phyloP scores from a whole-genome alignment of 2,797 vertebrate species.

The Cynodonichthys magdalenae region DNA sequence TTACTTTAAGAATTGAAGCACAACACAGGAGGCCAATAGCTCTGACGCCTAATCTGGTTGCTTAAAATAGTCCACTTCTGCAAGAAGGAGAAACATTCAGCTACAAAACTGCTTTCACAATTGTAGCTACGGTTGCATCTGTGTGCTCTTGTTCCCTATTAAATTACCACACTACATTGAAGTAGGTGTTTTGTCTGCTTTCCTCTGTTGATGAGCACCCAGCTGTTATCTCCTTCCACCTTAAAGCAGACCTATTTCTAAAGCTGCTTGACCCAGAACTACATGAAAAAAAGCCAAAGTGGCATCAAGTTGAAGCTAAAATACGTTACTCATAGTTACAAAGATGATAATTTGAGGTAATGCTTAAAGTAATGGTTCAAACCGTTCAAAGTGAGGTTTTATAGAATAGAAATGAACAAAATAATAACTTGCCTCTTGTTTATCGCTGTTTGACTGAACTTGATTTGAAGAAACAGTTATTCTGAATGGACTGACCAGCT shows the following conservation, averaged over 20 bases:
- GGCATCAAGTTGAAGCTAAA: constrained; percentile 34
- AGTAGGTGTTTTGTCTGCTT: constrained; percentile 20
- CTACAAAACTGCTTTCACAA: constrained; percentile 60
- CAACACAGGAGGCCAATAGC: constrained; percentile 25
- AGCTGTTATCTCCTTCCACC: constrained; percentile 19
- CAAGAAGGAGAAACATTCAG: constrained; percentile 20
- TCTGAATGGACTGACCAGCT: too few relatives aligned
- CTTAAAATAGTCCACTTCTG: constrained; percentile 37
- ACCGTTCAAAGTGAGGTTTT: too few relatives aligned
- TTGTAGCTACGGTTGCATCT: constrained; percentile 33
- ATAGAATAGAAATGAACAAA: too few relatives aligned
- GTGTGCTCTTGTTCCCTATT: constrained; percentile 51
- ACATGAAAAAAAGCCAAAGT: constrained; percentile 44
- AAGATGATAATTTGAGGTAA: constrained; percentile 39
- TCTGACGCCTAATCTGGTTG: constrained; percentile 26
- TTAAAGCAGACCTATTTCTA: constrained; percentile 24
- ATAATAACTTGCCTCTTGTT: too few relatives aligned
- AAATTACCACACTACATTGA: constrained; percentile 13
- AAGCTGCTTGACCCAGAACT: constrained; percentile 27
- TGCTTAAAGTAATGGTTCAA: constrained; percentile 17
- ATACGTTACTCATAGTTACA: constrained; percentile 44
- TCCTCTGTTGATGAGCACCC: constrained; percentile 15
- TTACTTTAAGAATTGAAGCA: constrained; percentile 23
- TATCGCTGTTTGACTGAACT: too few relatives aligned
- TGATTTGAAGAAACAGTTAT: too few relatives aligned